These are phyloP conservation scores for Drosophila quinaria DNA, from an alignment of 2,888 invertebrate species.

Conservation along the genomic window DNA sequence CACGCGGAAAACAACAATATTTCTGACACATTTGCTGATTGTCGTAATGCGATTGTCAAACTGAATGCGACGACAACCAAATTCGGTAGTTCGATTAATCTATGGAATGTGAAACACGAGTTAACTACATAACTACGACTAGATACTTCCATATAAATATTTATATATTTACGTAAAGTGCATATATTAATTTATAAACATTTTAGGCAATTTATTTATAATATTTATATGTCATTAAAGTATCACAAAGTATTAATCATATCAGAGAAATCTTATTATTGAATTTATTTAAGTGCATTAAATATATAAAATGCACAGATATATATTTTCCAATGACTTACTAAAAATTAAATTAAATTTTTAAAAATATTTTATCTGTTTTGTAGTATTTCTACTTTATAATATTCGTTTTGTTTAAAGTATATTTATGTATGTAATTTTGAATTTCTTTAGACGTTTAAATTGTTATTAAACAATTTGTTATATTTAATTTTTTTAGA, in stretches of 20 bases:
- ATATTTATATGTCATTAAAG: neutral
- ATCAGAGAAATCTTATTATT: no score
- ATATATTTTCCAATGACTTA: no score
- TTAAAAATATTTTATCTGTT: no score
- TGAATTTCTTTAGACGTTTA: no score
- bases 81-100: slow-evolving; percentile 59
- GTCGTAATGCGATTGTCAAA: slow-evolving; percentile 71
- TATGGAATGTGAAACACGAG: slow-evolving; percentile 52
- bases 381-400: no score
- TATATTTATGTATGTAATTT: no score
- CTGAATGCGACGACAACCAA: slow-evolving; percentile 65
- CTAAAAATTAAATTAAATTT: no score
- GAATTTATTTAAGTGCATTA: no score
- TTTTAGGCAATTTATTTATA: neutral
- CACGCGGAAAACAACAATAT: slow-evolving; percentile 66
- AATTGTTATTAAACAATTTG: no score
- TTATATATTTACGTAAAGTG: neutral
- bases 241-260: neutral
- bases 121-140: slow-evolving; percentile 2
- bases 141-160: neutral
- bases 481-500: no score
- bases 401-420: no score
- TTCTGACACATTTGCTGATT: slow-evolving; percentile 77
- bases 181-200: neutral
- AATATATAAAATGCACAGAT: no score